Evolutionary conservation across 2,888 invertebrate species (phyloP), one percentile per base, ranked within the genome.

Genomic region (Stratiomys singularior): DNA sequence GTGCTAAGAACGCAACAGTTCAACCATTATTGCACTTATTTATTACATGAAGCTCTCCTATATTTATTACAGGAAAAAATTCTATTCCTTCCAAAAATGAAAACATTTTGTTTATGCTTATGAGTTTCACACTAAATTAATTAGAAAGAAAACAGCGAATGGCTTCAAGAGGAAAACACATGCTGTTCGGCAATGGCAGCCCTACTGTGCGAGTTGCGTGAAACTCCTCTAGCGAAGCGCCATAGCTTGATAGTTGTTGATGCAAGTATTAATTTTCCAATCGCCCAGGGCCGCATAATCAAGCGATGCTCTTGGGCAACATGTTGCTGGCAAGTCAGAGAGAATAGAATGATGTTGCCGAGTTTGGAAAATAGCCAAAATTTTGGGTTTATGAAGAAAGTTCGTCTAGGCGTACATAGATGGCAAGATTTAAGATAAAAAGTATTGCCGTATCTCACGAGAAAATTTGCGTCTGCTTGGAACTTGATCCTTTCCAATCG

Each of bases 361-460:
- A 52, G 7, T 9, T 18, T 52, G 52, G 52, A 3, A 37, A 37
- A 37, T 37, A 37, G 37, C 37, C 37, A 37, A 37, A 37, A 37
- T 5, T 37, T 37, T 37, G 3, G 37, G 37, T 9, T 37, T n/a
- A 37, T 3, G 9, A 9, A 37, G 37, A 37, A 46, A 25, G 15
- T 79, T 79, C 64, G n/a, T 58, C 79, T 79, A 79, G 71, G 76
- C 71, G 60, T 64, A 76, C 79, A 79, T 76, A 79, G 79, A 79
- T 79, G 79, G 79, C 79, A 37, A 37, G 37, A 37, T 37, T 37
- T 5, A 3, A 5, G 52, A 52, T 52, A 52, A 52, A 52, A 52
- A 52, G 52, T 13, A 4, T 52, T 52, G 4, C 15, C 52, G 52
- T 18, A 52, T 52, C 37, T 37, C 9, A 37, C 9, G 3, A 37